These are phyloP conservation scores for Betta splendens DNA, from an alignment of 2,797 vertebrate genomes.

Conservation along the genomic window DNA sequence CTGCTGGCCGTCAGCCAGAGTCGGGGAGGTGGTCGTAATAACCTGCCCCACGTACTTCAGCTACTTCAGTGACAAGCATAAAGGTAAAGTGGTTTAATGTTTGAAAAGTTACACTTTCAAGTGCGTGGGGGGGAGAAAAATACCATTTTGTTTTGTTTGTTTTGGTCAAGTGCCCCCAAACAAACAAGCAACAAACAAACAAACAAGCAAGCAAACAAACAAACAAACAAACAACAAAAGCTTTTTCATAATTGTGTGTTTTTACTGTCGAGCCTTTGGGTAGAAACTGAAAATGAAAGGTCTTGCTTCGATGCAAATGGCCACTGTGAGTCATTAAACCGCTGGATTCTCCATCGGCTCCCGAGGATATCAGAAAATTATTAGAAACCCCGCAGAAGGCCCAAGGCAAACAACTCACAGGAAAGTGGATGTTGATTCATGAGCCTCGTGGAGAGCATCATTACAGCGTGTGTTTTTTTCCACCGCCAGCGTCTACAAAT, in stretches of 20 bases:
- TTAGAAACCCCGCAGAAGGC: slow-evolving; percentile 32
- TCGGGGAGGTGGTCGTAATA: slow-evolving; percentile 87
- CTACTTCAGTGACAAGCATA: slow-evolving; percentile 83
- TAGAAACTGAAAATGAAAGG: slow-evolving; percentile 7
- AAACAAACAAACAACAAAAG: too few species aligned
- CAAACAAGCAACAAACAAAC: not conserved
- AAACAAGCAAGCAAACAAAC: too few species aligned
- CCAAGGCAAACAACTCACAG: slow-evolving; percentile 5
- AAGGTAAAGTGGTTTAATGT: too few species aligned
- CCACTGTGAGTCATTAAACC: slow-evolving; percentile 35
- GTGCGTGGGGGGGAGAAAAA: too few species aligned
- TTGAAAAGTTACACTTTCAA: too few species aligned
- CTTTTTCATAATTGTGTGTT: not conserved
- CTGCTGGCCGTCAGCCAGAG: slow-evolving; percentile 89
- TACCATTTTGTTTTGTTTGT: not conserved
- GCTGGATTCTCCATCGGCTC: slow-evolving; percentile 22
- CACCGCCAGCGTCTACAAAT: slow-evolving; percentile 2
- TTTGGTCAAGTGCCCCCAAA: not conserved
- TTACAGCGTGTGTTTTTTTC: not conserved
- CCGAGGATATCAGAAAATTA: slow-evolving; percentile 12
- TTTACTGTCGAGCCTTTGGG: slow-evolving; percentile 27
- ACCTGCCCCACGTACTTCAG: slow-evolving; percentile 88
- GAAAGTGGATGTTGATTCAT: slow-evolving; percentile 32
- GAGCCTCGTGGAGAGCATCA: slow-evolving; percentile 1
- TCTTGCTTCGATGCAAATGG: slow-evolving; percentile 35